A percentile compares a stretch with the other conserved stretches of the same genome.
phyloP scores from a whole-genome alignment of 1,140 invertebrate genomes.

The Trypoxylus dichotomus region DNA sequence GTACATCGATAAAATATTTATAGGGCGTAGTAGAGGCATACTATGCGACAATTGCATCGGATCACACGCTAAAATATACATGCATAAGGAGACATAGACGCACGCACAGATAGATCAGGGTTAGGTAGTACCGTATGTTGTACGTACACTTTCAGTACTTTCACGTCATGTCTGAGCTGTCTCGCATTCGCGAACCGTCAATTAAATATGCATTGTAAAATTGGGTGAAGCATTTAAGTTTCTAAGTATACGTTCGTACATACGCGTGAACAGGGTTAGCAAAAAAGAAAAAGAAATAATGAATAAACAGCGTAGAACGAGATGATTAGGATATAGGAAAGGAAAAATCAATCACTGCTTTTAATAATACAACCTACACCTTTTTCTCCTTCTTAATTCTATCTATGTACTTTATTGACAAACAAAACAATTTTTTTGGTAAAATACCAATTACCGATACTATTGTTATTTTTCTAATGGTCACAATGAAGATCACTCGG shows the following conservation, averaged over 20 bases:
- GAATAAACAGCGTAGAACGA: too few species aligned
- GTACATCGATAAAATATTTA: background rate
- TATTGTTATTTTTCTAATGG: too few species aligned
- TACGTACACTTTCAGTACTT: background rate
- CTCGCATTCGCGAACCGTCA: background rate
- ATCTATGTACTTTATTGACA: too few species aligned
- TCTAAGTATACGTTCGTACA: background rate
- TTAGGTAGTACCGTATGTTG: background rate
- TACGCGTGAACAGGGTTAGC: background rate
- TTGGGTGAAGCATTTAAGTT: background rate
- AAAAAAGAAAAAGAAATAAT: too few species aligned
- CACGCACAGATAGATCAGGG: background rate
- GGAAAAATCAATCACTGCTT: too few species aligned
- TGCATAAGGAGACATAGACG: background rate
- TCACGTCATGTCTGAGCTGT: conserved; percentile 6
- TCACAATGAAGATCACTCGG: too few species aligned
- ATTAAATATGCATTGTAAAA: background rate
- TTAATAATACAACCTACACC: too few species aligned
- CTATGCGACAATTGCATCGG: background rate
- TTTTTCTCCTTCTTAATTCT: too few species aligned
- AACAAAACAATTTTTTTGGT: too few species aligned
- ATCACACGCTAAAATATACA: background rate
- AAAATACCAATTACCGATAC: too few species aligned
- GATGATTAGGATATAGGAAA: too few species aligned
- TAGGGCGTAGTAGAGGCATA: background rate